These are phyloP conservation scores for Caracal caracal DNA, from an alignment of 2,113 vertebrate genomes.

Conservation along the genomic window DNA sequence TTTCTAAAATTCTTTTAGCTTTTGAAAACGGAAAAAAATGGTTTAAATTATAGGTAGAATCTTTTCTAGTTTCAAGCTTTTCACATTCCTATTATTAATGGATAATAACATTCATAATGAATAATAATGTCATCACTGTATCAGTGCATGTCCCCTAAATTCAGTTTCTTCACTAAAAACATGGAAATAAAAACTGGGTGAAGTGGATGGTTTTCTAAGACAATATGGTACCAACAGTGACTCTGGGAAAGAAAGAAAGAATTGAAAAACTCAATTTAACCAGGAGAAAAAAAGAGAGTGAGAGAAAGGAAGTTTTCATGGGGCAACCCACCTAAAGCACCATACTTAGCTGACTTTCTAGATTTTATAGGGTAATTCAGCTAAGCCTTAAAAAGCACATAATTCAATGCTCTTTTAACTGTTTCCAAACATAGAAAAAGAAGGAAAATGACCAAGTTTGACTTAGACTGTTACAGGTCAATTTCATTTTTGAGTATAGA, in stretches of 20 bases:
- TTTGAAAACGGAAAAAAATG: not conserved
- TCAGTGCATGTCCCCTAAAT: not conserved
- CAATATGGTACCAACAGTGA: not conserved
- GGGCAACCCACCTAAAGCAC: not conserved
- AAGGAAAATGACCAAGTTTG: not conserved
- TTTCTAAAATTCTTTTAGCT: not conserved
- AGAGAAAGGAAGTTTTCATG: not conserved
- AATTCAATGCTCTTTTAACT: not conserved
- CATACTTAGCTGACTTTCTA: not conserved
- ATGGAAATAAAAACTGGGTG: not conserved
- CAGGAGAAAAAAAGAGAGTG: not conserved
- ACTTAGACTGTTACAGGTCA: not conserved
- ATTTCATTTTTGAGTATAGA: slow-evolving; percentile 4
- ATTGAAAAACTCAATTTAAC: not conserved
- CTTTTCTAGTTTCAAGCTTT: not conserved
- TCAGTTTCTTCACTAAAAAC: not conserved
- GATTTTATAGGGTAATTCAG: not conserved
- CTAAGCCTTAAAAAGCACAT: not conserved
- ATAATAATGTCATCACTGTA: not conserved
- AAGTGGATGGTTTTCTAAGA: not conserved
- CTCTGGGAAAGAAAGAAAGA: not conserved
- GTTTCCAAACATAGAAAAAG: not conserved
- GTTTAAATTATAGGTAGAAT: not conserved
- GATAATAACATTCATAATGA: too few species aligned
- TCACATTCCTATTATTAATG: not conserved